Base-by-base conservation (phyloP, 2,888 invertebrate species). In the Caenorhabditis wallacei region DNA sequence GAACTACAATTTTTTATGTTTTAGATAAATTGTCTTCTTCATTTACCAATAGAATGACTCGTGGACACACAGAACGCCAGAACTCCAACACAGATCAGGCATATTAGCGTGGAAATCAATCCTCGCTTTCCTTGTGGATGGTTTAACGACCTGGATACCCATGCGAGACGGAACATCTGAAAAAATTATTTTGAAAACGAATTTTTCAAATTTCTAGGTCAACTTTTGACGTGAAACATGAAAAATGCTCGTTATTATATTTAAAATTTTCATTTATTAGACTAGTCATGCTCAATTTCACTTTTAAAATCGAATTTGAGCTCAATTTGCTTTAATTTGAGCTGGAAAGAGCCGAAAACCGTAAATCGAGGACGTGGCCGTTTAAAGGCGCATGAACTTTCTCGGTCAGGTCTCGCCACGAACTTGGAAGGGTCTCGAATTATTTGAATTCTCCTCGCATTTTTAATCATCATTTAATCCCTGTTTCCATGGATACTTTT, bases 21-120 rank as follows among this genome's bases (percentile, higher is more conserved):
- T 18, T 10, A 5, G 30, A 8, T 22, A 2, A 54, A 7, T 37
- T 37, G 16, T 37, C 8, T 46, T 30, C 37, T 40, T 18, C 10
- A 35, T 18, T n/a, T 68, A 84, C 86, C 82, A 43, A 88, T 85
- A 10, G 87, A 88, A 61, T 88, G 86, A 37, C 86, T 87, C n/a
- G 80, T 70, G 10, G 85, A 87, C 10, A 85, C 84, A 56, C 87
- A 87, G 63, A 61, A 82, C 10, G 82, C 76, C 30, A 85, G 54
- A 2, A 82, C 63, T n/a, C 79, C 70, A 10, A 86, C 85, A 69
- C 88, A 88, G 40, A 54, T 59, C 10, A 84, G 54, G 53, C 88
- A 88, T 53, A 80, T 35, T n/a, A 75, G 10, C n/a, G 86, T 81
- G n/a, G 84, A 81, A 35, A 80, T 56, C 8, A 86, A 57, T 0